Evolutionary conservation across 1,140 invertebrate species (phyloP), one percentile per base, ranked within the genome.

Genomic region (Diorhabda carinulata): DNA sequence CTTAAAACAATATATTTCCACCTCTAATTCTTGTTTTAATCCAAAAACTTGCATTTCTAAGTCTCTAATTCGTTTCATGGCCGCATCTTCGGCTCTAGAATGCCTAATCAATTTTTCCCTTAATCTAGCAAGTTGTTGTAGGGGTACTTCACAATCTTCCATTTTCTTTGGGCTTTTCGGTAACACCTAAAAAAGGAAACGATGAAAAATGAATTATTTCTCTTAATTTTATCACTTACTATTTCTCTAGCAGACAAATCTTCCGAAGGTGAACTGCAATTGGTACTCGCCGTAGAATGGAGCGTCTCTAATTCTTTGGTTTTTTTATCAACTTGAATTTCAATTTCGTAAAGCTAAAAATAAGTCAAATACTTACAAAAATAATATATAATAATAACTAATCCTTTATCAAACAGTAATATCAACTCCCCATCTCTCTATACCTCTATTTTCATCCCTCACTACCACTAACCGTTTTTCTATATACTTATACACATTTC

Each of bases 201-300:
- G 25, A 25, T 25, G 25, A 25, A 25, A 25, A 25, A 25, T 25
- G 25, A 25, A 25, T 25, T 25, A 25, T 25, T 25, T 25, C 25
- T 25, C 25, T 25, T 25, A 25, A 25, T 61, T 41, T 63, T 64
- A 70, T 81, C 7, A 69, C 67, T 82, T 64, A 87, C 86, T 73
- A 87, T 84, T 76, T 90, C 89, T 68, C 88, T 85, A 3, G 91
- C 84, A 0, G 91, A 93, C 52, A 93, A 87, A 78, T 93, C 91
- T 79, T 94, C 92, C 70, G 89, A 91, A 40, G 88, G 90, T 56
- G 91, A 90, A 71, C 89, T 89, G 68, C 88, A 84, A 76, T 80
- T 83, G 41, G 84, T 86, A 64, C 81, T 86, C 57, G 83, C 85
- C 74, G 79, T 85, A 76, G 84, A 86, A 83, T 92, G 89, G n/a